Base-by-base conservation (phyloP, 1,140 invertebrate species). In the Cataglyphis hispanica region DNA sequence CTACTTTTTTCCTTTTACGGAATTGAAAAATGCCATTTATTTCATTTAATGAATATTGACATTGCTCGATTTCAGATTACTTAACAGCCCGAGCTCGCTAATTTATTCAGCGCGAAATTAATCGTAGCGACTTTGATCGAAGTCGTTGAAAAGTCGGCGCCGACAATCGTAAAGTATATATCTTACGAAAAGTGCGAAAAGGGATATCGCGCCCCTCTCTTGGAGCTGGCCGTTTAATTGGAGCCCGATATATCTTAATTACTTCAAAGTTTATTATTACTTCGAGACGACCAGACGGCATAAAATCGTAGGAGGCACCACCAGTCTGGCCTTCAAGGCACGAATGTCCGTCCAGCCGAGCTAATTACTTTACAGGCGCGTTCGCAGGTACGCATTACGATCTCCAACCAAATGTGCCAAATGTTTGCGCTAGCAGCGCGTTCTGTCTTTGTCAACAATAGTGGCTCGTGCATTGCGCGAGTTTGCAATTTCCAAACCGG, bases 241-340 rank as follows among this genome's bases (percentile, higher is more conserved):
- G 37, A 60, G 43, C 69, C 53, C 83, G 87, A 89, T 89, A 88
- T 81, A 77, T 86, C 84, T 86, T 66, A 88, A 89, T 87, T 87
- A 86, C 84, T 86, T 87, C 58, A 78, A 77, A 74, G 87, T 88
- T 88, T 88, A 89, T 89, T 89, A 88, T 86, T 88, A 83, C 87
- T 86, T 76, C 11, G 84, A 61, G 61, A 81, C 75, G 83, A 34
- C 25, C 63, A 76, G 88, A 72, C 66, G 72, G 56, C 74, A 89
- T 83, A 85, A 88, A 89, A 80, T 89, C 64, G 84, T 88, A 72
- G 76, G 53, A 76, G 63, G 74, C 70, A 6, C 37, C 37, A 22
- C 37, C 37, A 22, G 64, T 16, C 34, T 58, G 69, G 84, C 72
- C 80, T 83, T 78, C 84, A 69, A 50, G 87, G 22, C 87, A 88